Percentiles rank a stretch among this genome's conserved stretches.
Conservation (phyloP, 2,113 vertebrate species). For the Stictonetta naevosa region DNA sequence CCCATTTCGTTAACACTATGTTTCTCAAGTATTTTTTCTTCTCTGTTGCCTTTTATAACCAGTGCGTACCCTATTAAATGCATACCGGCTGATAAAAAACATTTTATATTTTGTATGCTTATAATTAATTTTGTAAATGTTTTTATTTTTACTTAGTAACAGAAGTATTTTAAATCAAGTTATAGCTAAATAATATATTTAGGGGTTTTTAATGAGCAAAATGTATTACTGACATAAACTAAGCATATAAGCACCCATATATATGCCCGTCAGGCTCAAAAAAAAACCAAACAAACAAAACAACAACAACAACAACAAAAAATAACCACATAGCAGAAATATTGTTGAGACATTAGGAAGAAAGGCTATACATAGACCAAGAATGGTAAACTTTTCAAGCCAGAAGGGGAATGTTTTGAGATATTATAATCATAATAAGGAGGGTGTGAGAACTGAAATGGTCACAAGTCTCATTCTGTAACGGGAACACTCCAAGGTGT, state of each 20-base stretch:
- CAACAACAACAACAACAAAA: no score
- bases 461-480: background rate
- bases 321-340: background rate
- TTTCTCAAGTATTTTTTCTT: background rate
- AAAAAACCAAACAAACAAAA: background rate
- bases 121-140: background rate
- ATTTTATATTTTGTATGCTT: background rate
- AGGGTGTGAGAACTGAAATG: background rate
- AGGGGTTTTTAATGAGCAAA: background rate
- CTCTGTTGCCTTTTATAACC: background rate
- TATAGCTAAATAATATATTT: background rate
- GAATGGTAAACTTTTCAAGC: background rate
- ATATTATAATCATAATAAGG: background rate
- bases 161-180: background rate
- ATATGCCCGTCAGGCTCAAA: background rate
- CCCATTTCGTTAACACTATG: background rate
- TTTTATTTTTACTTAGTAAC: background rate
- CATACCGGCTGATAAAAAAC: background rate
- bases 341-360: background rate
- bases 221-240: background rate
- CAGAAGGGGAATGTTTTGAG: background rate
- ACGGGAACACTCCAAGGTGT: background rate
- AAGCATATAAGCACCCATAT: background rate
- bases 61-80: background rate
- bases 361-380: background rate